Base-by-base conservation (phyloP, 2,113 vertebrate genomes). In the Pelobates fuscus region DNA sequence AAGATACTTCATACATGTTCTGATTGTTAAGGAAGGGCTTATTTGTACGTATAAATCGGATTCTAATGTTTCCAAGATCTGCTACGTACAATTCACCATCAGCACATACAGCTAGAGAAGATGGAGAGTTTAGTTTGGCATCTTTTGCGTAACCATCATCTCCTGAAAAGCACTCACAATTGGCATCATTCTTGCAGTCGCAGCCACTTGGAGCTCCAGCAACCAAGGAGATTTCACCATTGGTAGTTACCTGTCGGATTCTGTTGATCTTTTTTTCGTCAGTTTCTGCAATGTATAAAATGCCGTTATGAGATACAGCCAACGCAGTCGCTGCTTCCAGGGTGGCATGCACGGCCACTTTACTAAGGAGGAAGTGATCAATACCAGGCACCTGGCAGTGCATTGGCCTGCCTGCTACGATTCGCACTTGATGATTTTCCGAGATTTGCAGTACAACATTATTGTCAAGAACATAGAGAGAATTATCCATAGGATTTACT, bases 321-420 rank as follows among this genome's bases (percentile, higher is more conserved):
- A 99, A 78, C 3, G 97, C 95, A 0, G 94, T 94, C 60, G 97
- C 97, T 0, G 97, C 97, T 84, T 98, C 97, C 80, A 99, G 85
- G 0, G 97, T 98, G 26, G 97, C 97, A 0, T 98, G 96, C 76
- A 96, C 86, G 17, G 97, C 96, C 49, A 98, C 95, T 82, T 94
- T 97, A 85, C 95, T 97, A 76, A 98, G 88, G 37, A 98, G 92
- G 75, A 98, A 99, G 82, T 98, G 96, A 80, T 98, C 96, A 3
- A 99, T 96, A 67, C 97, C 97, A 0, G 97, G 97, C 11, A 98
- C 97, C 82, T 98, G 96, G 87, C 97, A 99, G 81, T 99, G 97
- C 94, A 98, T 98, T 8, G 97, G 97, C 5, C 97, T 90, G 2
- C 97, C 97, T 0, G 97, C 97, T 5, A 98, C 93, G 0, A 99